phyloP scores from a whole-genome alignment of 2,888 invertebrate genomes.

The Bellardia bayeri region DNA sequence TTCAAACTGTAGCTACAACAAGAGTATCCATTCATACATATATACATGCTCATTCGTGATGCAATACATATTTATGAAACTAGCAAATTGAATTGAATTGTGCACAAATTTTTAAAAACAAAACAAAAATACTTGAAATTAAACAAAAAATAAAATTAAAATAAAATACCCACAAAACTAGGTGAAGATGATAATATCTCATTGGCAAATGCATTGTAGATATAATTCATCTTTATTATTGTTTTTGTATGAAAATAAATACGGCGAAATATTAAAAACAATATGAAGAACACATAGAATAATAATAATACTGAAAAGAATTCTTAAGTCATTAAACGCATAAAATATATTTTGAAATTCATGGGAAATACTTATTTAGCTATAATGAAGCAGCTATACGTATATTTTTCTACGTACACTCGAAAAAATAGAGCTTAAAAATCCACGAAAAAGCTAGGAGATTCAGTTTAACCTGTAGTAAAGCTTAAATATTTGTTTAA shows the following conservation, averaged over 20 bases:
- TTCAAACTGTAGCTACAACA: constrained; percentile 19
- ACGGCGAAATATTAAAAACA: constrained; percentile 5
- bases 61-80: constrained; percentile 60
- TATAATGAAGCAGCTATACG: constrained; percentile 31
- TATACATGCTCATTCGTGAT: constrained; percentile 46
- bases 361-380: constrained; percentile 44
- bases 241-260: constrained; percentile 19
- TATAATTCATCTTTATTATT: constrained; percentile 59
- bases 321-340: constrained; percentile 71
- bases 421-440: background rate
- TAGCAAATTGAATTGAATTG: constrained; percentile 63
- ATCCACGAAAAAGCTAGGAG: background rate
- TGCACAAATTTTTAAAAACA: constrained; percentile 16
- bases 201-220: constrained; percentile 55
- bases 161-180: constrained; percentile 52
- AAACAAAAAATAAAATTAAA: background rate
- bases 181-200: constrained; percentile 64
- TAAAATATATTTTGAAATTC: constrained; percentile 61
- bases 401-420: constrained; percentile 25
- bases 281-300: background rate
- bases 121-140: background rate
- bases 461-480: too few species aligned
- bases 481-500: too few species aligned
- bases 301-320: constrained; percentile 39
- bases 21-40: constrained; percentile 7